Conservation (phyloP, 2,888 invertebrate genomes). For the Xiphydria camelus region DNA sequence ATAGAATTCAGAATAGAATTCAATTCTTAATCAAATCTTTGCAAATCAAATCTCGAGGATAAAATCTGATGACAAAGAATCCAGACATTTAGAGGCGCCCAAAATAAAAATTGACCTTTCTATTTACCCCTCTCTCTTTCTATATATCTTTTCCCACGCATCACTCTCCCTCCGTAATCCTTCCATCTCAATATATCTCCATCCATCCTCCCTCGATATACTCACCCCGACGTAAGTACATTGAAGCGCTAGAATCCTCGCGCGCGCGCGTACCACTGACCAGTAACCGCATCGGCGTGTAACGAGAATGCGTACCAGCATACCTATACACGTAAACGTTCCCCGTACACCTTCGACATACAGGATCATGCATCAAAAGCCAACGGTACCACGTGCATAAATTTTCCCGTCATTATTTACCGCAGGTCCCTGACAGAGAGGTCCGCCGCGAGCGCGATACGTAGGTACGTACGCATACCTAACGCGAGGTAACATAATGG, state of each 20-base stretch:
- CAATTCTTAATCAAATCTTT: no score
- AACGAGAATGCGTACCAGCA: constrained; percentile 6
- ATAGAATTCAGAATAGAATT: no score
- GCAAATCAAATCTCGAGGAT: no score
- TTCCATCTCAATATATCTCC: no score
- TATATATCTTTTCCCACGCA: no score
- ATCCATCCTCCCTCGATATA: no score
- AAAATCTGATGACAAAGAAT: no score
- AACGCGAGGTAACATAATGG: constrained; percentile 46
- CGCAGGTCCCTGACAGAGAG: constrained; percentile 36
- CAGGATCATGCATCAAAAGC: constrained; percentile 39
- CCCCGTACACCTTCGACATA: constrained; percentile 10
- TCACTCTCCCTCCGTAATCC: no score
- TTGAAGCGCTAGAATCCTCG: constrained; percentile 12
- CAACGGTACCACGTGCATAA: constrained; percentile 41
- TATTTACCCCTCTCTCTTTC: constrained; percentile 15
- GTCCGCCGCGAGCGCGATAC: constrained; percentile 38
- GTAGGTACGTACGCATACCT: no score
- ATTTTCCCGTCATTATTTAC: constrained; percentile 47
- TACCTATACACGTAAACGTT: no score
- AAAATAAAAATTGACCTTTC: no score
- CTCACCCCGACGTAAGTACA: not conserved
- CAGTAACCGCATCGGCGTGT: constrained; percentile 23
- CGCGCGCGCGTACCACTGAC: constrained; percentile 32
- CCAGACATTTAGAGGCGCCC: no score